These are phyloP conservation scores for Lycaon pictus DNA, from an alignment of 2,113 vertebrate species.

Conservation along the genomic window DNA sequence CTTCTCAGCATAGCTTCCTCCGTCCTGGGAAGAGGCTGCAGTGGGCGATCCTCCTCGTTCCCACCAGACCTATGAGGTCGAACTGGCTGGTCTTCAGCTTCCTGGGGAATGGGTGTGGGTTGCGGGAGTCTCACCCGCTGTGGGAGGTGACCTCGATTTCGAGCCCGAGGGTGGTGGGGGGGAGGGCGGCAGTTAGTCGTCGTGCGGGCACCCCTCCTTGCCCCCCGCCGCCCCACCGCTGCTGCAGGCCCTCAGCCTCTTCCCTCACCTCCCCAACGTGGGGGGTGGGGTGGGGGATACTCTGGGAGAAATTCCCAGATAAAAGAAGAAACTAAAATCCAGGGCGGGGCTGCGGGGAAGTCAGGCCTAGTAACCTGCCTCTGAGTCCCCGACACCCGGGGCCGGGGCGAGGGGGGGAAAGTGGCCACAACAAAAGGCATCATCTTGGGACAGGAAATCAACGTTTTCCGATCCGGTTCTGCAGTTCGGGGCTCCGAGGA, in stretches of 20 bases:
- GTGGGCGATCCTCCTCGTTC: too few species aligned
- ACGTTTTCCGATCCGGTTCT: neutral
- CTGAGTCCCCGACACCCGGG: fast-evolving
- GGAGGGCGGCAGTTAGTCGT: neutral
- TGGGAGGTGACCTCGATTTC: neutral
- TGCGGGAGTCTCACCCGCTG: neutral
- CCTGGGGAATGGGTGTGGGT: neutral
- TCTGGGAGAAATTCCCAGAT: neutral
- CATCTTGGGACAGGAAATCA: neutral
- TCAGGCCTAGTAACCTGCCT: neutral
- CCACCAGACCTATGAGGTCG: neutral
- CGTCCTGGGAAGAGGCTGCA: neutral
- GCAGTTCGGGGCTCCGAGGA: neutral
- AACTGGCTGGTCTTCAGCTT: neutral
- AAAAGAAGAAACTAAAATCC: conserved; percentile 18
- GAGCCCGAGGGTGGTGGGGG: neutral
- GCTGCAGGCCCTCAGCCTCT: neutral
- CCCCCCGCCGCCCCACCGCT: too few species aligned
- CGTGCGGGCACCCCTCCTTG: neutral
- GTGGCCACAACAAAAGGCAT: neutral
- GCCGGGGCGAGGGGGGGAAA: neutral
- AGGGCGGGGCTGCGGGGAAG: too few species aligned
- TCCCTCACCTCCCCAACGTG: neutral
- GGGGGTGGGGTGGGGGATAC: neutral
- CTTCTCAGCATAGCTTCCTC: neutral